Percentiles rank a stretch among this genome's conserved stretches.
phyloP scores from a whole-genome alignment of 2,888 invertebrate genomes.

The Tolmerus cingulatus region DNA sequence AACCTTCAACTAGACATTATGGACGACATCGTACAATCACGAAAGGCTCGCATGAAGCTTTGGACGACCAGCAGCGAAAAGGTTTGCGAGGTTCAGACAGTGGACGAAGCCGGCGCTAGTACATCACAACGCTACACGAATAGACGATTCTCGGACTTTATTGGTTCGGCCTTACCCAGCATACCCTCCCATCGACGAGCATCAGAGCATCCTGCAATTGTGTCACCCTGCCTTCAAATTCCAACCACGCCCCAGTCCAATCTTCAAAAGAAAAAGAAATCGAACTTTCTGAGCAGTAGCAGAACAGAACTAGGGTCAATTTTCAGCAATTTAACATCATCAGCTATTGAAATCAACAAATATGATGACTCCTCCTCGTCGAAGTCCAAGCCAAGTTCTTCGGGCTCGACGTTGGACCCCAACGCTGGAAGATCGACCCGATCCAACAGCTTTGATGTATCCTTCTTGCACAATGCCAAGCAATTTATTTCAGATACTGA shows the following conservation, averaged over 20 bases:
- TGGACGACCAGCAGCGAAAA: conserved; percentile 84
- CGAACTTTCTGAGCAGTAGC: conserved; percentile 77
- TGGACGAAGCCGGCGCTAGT: conserved; percentile 71
- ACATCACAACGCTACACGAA: conserved; percentile 70
- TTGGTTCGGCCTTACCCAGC: conserved; percentile 64
- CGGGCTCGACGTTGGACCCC: conserved; percentile 58
- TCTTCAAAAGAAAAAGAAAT: conserved; percentile 55
- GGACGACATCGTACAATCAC: conserved; percentile 85
- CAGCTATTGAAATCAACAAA: conserved; percentile 80
- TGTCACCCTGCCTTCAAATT: conserved; percentile 56
- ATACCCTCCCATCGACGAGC: conserved; percentile 72
- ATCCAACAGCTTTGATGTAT: conserved; percentile 86
- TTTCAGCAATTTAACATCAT: conserved; percentile 74
- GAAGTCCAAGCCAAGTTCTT: conserved; percentile 52
- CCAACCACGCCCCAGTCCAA: conserved; percentile 54
- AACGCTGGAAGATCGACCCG: conserved; percentile 69
- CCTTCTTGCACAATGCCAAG: conserved; percentile 69
- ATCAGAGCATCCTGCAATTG: conserved; percentile 74
- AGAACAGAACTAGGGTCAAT: conserved; percentile 83
- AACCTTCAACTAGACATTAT: conserved; percentile 86
- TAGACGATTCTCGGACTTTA: conserved; percentile 77
- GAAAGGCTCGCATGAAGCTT: conserved; percentile 83
- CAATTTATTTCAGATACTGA: conserved; percentile 62
- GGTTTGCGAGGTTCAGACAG: conserved; percentile 82
- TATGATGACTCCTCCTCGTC: conserved; percentile 66